Evolutionary conservation across 2,113 vertebrate species (phyloP), one percentile per base, ranked within the genome.

Genomic region (Vimba vimba): DNA sequence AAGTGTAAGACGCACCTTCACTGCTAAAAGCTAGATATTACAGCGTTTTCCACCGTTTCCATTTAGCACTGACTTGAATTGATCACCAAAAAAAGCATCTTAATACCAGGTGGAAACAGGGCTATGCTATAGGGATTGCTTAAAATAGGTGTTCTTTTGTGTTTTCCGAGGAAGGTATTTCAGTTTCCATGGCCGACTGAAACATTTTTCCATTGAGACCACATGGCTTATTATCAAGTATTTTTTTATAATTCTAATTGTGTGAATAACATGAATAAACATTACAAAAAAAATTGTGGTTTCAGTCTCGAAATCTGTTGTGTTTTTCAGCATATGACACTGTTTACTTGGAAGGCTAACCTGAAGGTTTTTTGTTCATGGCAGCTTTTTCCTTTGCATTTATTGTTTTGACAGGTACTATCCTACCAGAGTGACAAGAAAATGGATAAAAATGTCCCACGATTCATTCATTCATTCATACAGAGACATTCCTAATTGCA

Each of bases 261-360:
- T 50, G 69, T 36, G 4, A 64, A 76, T 79, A 59, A 64, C 82
- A 87, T 89, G 33, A 87, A 92, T 91, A 89, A 89, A 89, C 85
- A 90, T 84, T 71, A 15, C 7, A 43, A 57, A 4, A 33, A 59
- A 45, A 84, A 43, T 60, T 13, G 33, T 57, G 19, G 76, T 86
- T 82, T 45, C 71, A 85, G 7, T 64, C 79, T 50, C 82, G 10
- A 64, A 36, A 79, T 76, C 69, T 90, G 36, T 84, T 50, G 6
- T 80, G 25, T 52, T 27, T 66, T 21, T 57, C 27, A n/a, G 25
- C n/a, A 57, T 57, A 55, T 57, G 66, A 25, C 39, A 36, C 12
- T 52, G n/a, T 82, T 68, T 71, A 75, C 19, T 45, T 77, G 43
- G 8, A n/a, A 62, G 73, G 47, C 68, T 55, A 43, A 79, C 33